These are phyloP conservation scores for Todiramphus saurophagus DNA, from an alignment of 2,113 vertebrate genomes.

Conservation along the genomic window DNA sequence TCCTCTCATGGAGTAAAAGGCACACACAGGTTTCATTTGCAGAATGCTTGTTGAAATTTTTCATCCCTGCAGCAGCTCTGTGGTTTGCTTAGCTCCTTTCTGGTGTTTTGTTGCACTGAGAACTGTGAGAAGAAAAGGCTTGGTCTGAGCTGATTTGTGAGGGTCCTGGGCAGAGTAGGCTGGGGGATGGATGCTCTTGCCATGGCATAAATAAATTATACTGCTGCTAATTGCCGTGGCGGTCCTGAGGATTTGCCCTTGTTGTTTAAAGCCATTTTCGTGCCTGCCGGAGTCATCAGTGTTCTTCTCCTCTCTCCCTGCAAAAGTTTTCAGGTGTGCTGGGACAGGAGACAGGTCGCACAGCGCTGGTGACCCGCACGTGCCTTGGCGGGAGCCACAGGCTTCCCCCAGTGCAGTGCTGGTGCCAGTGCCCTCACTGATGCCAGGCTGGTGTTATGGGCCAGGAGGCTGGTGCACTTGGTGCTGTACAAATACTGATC, in stretches of 20 bases:
- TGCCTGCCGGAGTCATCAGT: not conserved
- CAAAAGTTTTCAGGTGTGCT: not conserved
- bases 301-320: not conserved
- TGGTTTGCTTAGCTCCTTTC: not conserved
- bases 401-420: not conserved
- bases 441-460: rapidly evolving
- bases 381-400: not conserved
- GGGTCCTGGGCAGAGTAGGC: not conserved
- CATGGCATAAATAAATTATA: not conserved
- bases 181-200: not conserved
- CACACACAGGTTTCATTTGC: not conserved
- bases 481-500: not conserved
- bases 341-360: not conserved
- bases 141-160: not conserved
- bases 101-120: not conserved
- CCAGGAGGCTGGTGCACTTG: not conserved
- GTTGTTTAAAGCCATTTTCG: not conserved
- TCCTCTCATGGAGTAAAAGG: not conserved
- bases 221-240: not conserved
- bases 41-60: not conserved
- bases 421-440: not conserved
- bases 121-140: not conserved
- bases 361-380: rapidly evolving
- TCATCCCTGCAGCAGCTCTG: not conserved
- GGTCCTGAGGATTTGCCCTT: not conserved